Evolutionary conservation across 2,113 vertebrate species (phyloP), one percentile per base, ranked within the genome.

Genomic region (Recurvirostra avosetta): DNA sequence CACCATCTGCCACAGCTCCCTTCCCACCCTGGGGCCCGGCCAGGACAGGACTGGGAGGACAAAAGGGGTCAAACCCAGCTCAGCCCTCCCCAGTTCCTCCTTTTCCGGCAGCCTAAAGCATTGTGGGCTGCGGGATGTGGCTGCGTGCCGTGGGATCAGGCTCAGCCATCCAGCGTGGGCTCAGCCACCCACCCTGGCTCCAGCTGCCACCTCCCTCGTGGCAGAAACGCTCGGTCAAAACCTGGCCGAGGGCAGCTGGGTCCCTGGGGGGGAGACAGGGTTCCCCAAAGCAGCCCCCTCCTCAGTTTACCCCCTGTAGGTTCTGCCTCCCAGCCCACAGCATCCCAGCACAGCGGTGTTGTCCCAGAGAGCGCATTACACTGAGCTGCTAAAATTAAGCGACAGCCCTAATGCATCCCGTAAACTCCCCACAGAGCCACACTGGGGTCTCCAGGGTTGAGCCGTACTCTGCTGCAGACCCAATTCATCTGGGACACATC

Each of bases 101-200:
- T 70, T n/a, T 55, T 62, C 49, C 2, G 2, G 56, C 36, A 38
- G 10, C 36, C 36, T 19, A 56, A 32, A 68, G 36, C 92, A 40
- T 14, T 1, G 1, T 1, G 0, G 56, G 56, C 77, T 52, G 22
- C 2, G 1, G 47, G 20, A 26, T 38, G 16, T 21, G 41, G 47
- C n/a, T 50, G 20, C 12, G 26, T 25, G 55, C 27, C 0, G 0
- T 0, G 1, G 32, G 22, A 34, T 30, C 0, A 2, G 50, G 67
- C 27, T 76, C 56, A 40, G 49, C 8, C 30, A 41, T 17, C 27
- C 47, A 15, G 15, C 1, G 2, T 45, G 34, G 49, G 34, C 59
- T 38, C 34, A 56, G 71, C 25, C 15, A 18, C 12, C 38, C 4
- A 2, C 32, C 32, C 43, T 65, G 59, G 17, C 81, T 52, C 52